Evolutionary conservation across 2,113 vertebrate genomes (phyloP).

Genomic region (Hepsetus odoe): DNA sequence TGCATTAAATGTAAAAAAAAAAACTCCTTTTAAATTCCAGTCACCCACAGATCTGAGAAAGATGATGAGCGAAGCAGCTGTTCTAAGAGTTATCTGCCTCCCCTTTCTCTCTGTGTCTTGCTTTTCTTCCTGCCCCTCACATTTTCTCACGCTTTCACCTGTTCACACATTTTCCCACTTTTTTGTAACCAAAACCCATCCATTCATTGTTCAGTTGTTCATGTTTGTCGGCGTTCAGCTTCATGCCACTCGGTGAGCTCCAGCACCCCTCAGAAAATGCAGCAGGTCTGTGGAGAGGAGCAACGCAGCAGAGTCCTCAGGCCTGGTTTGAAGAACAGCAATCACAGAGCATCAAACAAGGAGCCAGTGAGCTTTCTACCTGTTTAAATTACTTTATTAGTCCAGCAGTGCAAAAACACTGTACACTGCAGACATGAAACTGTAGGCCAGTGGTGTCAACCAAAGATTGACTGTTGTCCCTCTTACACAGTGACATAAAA

Average conservation of each 20-base stretch:
- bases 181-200: constrained; percentile 19
- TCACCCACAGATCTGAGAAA: constrained; percentile 16
- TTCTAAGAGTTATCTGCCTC: constrained; percentile 52
- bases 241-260: constrained; percentile 90
- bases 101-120: constrained; percentile 66
- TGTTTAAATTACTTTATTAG: no score
- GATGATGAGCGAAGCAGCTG: constrained; percentile 64
- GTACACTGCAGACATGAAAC: not conserved
- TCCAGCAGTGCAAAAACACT: not conserved
- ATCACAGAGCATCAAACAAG: constrained; percentile 49
- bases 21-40: no score
- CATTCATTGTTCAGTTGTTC: constrained; percentile 83
- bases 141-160: not conserved
- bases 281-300: constrained; percentile 42
- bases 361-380: constrained; percentile 58
- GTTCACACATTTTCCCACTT: constrained; percentile 1
- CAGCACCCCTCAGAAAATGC: constrained; percentile 64
- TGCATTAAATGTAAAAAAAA: no score
- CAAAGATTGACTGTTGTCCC: no score
- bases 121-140: constrained; percentile 51
- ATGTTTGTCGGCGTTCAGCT: constrained; percentile 97
- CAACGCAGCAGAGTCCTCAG: constrained; percentile 40
- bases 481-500: no score
- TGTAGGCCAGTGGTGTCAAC: no score
- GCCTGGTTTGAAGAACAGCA: constrained; percentile 44